Evolutionary conservation across 2,113 vertebrate species (phyloP).

Genomic region (Lophius piscatorius): DNA sequence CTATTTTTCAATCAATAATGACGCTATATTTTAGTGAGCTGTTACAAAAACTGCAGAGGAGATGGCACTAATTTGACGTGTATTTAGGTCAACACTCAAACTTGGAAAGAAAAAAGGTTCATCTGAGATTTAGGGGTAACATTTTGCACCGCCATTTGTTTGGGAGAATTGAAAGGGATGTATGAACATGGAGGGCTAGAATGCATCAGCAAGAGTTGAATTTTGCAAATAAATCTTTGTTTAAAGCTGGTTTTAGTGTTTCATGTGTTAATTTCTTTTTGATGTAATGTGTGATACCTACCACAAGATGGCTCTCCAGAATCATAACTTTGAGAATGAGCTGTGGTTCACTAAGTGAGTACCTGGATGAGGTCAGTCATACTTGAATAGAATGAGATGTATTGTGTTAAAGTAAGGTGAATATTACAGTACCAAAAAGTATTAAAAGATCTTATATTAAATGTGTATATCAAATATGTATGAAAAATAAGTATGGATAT

Average conservation of each 20-base stretch:
- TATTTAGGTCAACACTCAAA: slow-evolving; percentile 30
- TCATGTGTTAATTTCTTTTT: too few species aligned
- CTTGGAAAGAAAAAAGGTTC: slow-evolving; percentile 19
- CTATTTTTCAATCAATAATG: slow-evolving; percentile 49
- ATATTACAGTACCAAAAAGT: too few species aligned
- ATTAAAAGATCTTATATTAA: too few species aligned
- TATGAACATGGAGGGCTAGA: slow-evolving; percentile 12
- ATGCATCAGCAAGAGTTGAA: slow-evolving; percentile 16
- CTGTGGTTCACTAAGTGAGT: background rate
- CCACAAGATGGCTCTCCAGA: slow-evolving; percentile 51
- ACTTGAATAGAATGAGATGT: too few species aligned
- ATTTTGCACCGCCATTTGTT: too few species aligned
- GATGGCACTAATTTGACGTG: slow-evolving; percentile 3
- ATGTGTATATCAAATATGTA: too few species aligned
- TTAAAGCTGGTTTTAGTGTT: slow-evolving; percentile 14
- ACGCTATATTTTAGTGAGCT: slow-evolving; percentile 45
- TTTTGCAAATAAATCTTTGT: slow-evolving; percentile 48
- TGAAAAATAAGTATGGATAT: too few species aligned
- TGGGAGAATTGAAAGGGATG: too few species aligned
- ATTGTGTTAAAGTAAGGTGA: too few species aligned
- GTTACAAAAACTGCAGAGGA: slow-evolving; percentile 24
- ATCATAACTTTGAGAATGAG: slow-evolving; percentile 7
- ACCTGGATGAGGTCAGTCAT: too few species aligned
- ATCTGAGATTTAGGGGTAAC: too few species aligned
- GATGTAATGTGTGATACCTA: background rate